Conservation (phyloP, 2,888 invertebrate species). For the Drosophila macrospina region DNA sequence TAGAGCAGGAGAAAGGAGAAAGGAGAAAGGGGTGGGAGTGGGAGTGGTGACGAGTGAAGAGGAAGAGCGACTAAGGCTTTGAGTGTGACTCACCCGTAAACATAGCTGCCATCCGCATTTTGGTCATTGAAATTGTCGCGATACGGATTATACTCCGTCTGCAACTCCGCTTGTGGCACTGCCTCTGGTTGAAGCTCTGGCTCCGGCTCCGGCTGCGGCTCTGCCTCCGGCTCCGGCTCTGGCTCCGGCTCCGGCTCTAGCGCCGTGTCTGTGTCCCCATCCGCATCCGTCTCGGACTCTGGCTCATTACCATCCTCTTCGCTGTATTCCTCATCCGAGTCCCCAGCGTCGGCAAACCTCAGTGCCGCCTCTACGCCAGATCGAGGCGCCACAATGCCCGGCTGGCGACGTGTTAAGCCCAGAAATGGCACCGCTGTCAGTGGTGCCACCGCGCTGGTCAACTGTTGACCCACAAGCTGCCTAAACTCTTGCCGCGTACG, state of each 20-base stretch:
- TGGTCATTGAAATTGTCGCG: conserved; percentile 71
- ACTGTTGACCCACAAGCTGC: conserved; percentile 52
- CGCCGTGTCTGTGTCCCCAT: conserved; percentile 8
- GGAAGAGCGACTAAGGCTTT: no score
- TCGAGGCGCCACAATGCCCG: conserved; percentile 56
- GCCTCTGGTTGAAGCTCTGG: neutral
- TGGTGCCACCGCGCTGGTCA: conserved; percentile 61
- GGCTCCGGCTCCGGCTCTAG: conserved; percentile 17
- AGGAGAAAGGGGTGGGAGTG: no score
- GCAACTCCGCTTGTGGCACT: neutral
- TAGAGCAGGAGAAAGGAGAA: conserved; percentile 1
- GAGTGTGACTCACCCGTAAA: conserved; percentile 61
- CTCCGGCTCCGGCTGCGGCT: neutral
- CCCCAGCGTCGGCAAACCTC: conserved; percentile 36
- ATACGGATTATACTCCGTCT: conserved; percentile 62
- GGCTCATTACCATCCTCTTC: conserved; percentile 45
- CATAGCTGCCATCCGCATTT: conserved; percentile 69
- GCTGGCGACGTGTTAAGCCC: conserved; percentile 39
- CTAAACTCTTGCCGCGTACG: conserved; percentile 38
- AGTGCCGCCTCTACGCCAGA: conserved; percentile 41
- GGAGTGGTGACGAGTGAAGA: neutral
- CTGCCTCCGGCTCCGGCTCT: conserved; percentile 6
- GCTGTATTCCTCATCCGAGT: conserved; percentile 32
- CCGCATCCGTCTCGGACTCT: conserved; percentile 36
- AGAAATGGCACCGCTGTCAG: conserved; percentile 49